A percentile compares a stretch with the other conserved stretches of the same genome.
These are phyloP conservation scores for Tetranychus piercei DNA, from an alignment of 2,888 invertebrate genomes.

Conservation along the genomic window DNA sequence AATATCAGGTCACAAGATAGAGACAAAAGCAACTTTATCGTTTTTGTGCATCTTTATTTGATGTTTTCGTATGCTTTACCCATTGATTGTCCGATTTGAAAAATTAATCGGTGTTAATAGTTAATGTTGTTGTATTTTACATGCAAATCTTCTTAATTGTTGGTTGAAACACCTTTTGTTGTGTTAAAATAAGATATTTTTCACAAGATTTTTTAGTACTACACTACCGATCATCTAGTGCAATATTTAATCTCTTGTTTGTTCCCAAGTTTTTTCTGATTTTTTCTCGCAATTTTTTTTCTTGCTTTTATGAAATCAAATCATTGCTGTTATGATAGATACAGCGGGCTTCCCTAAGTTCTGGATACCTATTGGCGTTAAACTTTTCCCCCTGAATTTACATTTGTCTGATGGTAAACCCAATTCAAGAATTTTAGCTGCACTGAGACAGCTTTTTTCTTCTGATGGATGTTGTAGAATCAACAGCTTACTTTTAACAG, in stretches of 20 bases:
- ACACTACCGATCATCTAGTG: background rate
- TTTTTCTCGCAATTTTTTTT: conserved; percentile 26
- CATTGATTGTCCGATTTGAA: too few species aligned
- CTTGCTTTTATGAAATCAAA: conserved; percentile 20
- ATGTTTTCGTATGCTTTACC: too few species aligned
- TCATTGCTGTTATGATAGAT: conserved; percentile 49
- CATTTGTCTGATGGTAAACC: conserved; percentile 56
- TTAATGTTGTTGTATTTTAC: too few species aligned
- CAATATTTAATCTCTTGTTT: conserved; percentile 1
- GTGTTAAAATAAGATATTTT: too few species aligned
- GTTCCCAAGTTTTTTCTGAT: conserved; percentile 24
- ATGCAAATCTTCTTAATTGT: too few species aligned
- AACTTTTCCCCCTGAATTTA: conserved; percentile 64
- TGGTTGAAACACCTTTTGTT: too few species aligned
- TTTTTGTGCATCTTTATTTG: too few species aligned
- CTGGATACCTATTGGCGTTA: conserved; percentile 40
- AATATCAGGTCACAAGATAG: too few species aligned
- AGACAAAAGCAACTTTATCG: too few species aligned
- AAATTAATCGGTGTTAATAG: too few species aligned
- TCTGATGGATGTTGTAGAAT: conserved; percentile 83
- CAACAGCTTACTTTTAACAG: conserved; percentile 51
- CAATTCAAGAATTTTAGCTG: conserved; percentile 68
- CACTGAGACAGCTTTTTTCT: conserved; percentile 66
- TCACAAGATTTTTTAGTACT: too few species aligned
- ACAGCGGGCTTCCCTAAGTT: conserved; percentile 40